Percentiles rank a stretch among this genome's conserved stretches.
These are phyloP conservation scores for Gobiocypris rarus DNA, from an alignment of 2,113 vertebrate species.

Conservation along the genomic window DNA sequence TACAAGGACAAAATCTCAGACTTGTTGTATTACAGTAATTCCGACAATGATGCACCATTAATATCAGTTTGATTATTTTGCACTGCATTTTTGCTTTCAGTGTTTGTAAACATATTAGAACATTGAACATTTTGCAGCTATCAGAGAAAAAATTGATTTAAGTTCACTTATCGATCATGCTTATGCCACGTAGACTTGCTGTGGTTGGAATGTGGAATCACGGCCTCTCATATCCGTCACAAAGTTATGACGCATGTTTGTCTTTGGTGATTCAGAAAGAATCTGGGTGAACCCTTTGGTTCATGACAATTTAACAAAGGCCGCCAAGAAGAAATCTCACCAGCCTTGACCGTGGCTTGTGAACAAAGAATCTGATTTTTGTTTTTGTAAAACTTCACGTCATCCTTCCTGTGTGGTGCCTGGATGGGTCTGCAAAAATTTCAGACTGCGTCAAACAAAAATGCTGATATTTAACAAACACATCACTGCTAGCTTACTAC, in stretches of 20 bases:
- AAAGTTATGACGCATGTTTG: neutral
- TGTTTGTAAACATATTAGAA: neutral
- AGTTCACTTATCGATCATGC: neutral
- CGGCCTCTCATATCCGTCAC: neutral
- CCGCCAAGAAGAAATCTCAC: neutral
- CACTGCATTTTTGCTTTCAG: neutral
- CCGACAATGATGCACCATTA: neutral
- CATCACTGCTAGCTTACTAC: slow-evolving; percentile 11
- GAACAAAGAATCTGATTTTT: neutral
- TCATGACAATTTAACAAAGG: neutral
- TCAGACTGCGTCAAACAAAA: slow-evolving; percentile 29
- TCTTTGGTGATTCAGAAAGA: slow-evolving; percentile 2
- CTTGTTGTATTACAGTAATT: too few relatives aligned
- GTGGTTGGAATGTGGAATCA: neutral
- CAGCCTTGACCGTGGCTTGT: slow-evolving; percentile 1
- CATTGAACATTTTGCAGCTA: neutral
- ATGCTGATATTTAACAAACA: slow-evolving; percentile 42
- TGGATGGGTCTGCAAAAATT: slow-evolving; percentile 13
- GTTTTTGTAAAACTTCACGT: neutral
- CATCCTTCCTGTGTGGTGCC: slow-evolving; percentile 33
- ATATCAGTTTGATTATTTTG: neutral
- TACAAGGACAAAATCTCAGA: neutral
- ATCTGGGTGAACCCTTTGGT: neutral
- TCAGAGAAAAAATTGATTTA: neutral
- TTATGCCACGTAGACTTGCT: neutral